Evolutionary conservation across 2,797 vertebrate genomes (phyloP).

Genomic region (Aselliscus stoliczkanus): DNA sequence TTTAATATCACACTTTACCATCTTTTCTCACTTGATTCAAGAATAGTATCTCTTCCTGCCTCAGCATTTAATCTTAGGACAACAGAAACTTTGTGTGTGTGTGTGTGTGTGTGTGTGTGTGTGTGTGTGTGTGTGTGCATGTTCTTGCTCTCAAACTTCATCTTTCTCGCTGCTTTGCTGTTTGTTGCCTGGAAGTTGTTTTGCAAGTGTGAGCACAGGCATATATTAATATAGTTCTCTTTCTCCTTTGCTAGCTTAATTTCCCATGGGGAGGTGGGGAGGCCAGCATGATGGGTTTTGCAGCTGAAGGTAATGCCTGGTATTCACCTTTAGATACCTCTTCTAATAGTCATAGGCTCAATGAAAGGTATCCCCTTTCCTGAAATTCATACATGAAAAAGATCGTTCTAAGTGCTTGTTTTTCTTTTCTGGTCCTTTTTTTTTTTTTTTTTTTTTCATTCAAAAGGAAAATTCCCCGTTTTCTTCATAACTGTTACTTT

Average conservation of each 20-base stretch:
- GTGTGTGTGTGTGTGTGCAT: background rate
- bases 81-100: slow-evolving; percentile 50
- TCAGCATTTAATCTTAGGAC: slow-evolving; percentile 76
- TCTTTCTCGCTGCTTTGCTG: slow-evolving; percentile 33
- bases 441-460: background rate
- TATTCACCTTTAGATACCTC: background rate
- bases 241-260: slow-evolving; percentile 20
- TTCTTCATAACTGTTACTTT: slow-evolving; percentile 49
- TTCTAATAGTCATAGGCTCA: background rate
- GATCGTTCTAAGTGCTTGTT: background rate
- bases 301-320: background rate
- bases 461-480: background rate
- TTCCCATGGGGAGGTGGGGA: background rate
- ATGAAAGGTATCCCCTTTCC: background rate
- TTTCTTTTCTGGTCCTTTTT: background rate
- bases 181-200: slow-evolving; percentile 46
- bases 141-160: slow-evolving; percentile 68
- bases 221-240: background rate
- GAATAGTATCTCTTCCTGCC: slow-evolving; percentile 77
- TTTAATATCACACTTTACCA: slow-evolving; percentile 74
- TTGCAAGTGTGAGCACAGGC: background rate
- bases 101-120: too few relatives aligned
- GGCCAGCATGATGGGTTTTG: background rate
- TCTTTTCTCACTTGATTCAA: slow-evolving; percentile 75
- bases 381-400: background rate